Conservation (phyloP, 2,113 vertebrate species). For the Maccullochella peelii region DNA sequence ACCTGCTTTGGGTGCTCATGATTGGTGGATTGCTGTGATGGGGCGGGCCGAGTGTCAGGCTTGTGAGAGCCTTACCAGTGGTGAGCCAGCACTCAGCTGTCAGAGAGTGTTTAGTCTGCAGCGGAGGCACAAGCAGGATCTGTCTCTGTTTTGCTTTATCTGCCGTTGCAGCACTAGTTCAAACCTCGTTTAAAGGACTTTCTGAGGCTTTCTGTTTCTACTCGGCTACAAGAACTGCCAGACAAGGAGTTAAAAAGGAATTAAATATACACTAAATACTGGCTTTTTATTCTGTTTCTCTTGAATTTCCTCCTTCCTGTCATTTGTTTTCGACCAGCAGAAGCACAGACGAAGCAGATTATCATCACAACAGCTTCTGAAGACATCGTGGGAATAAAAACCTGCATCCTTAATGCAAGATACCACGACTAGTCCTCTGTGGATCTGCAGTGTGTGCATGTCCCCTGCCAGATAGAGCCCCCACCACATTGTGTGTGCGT, state of each 20-base stretch:
- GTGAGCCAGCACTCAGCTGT: constrained; percentile 63
- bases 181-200: constrained; percentile 7
- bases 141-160: constrained; percentile 24
- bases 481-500: constrained; percentile 53
- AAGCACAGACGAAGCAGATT: constrained; percentile 33
- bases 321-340: constrained; percentile 58
- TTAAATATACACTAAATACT: not conserved
- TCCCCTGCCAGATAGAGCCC: constrained; percentile 23
- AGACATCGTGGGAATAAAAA: constrained; percentile 26
- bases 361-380: constrained; percentile 22
- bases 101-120: constrained; percentile 64
- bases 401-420: constrained; percentile 4
- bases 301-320: constrained; percentile 50
- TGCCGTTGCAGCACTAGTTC: constrained; percentile 23
- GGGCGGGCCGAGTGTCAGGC: constrained; percentile 60
- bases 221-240: not conserved
- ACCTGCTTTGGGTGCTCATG: constrained; percentile 71
- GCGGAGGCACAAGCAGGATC: constrained; percentile 30
- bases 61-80: constrained; percentile 74
- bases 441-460: constrained; percentile 34
- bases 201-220: constrained; percentile 19
- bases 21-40: constrained; percentile 75
- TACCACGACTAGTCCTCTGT: constrained; percentile 25
- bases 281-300: constrained; percentile 36
- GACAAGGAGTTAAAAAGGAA: constrained; percentile 30